Percentiles rank a stretch among this genome's conserved stretches.
Conservation (phyloP, 2,888 invertebrate species). For the Galerucella pusilla region DNA sequence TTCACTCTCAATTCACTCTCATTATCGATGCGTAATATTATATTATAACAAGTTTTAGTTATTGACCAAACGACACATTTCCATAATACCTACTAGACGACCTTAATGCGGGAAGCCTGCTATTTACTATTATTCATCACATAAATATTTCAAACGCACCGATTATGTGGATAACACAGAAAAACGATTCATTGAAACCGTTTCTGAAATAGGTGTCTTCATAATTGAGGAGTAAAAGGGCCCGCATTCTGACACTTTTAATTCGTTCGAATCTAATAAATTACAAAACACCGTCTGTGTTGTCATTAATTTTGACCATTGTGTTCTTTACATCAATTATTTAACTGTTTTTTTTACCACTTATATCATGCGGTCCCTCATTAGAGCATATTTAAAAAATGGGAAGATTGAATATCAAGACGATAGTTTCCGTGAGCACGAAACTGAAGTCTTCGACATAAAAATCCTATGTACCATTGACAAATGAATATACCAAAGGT, state of each 20-base stretch:
- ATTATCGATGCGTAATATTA: too few species aligned
- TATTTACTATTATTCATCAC: slow-evolving; percentile 45
- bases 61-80: slow-evolving; percentile 22
- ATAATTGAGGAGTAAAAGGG: slow-evolving; percentile 37
- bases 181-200: slow-evolving; percentile 33
- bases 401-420: background rate
- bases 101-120: slow-evolving; percentile 44
- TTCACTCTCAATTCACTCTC: too few species aligned
- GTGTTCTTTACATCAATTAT: slow-evolving; percentile 31
- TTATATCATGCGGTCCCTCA: slow-evolving; percentile 9
- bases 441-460: too few species aligned
- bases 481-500: too few species aligned
- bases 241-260: slow-evolving; percentile 38
- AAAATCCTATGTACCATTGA: too few species aligned
- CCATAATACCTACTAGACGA: slow-evolving; percentile 14
- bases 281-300: slow-evolving; percentile 36
- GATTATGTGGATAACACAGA: slow-evolving; percentile 38
- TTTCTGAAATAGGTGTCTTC: slow-evolving; percentile 40
- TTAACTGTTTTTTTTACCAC: slow-evolving; percentile 23
- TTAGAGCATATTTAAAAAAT: slow-evolving; percentile 18
- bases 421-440: too few species aligned
- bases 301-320: slow-evolving; percentile 36
- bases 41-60: background rate
- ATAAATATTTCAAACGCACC: slow-evolving; percentile 42
- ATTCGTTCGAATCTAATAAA: slow-evolving; percentile 32